These are phyloP conservation scores for Hypomesus transpacificus DNA, from an alignment of 2,113 vertebrate genomes.

Conservation along the genomic window DNA sequence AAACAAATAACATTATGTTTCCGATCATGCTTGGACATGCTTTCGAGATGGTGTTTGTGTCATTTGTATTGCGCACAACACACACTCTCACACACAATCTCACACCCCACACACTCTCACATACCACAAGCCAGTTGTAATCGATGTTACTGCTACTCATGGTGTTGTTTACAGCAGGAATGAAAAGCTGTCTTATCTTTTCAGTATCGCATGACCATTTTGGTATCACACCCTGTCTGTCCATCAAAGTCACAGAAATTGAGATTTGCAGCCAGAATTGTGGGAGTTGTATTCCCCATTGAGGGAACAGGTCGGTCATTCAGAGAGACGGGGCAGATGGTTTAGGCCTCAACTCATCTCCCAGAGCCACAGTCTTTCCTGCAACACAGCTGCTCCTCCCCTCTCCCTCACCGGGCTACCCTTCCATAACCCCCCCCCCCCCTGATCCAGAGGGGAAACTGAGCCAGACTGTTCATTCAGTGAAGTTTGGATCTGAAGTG, in stretches of 20 bases:
- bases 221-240: no score
- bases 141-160: no score
- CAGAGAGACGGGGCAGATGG: constrained; percentile 56
- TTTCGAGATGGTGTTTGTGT: no score
- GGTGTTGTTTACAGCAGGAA: no score
- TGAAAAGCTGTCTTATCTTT: constrained; percentile 4
- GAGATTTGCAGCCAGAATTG: not conserved
- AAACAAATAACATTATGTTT: no score
- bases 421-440: not conserved
- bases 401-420: constrained; percentile 32
- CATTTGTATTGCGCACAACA: no score
- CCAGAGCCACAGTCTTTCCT: constrained; percentile 34
- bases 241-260: not conserved
- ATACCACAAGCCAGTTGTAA: no score
- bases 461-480: constrained; percentile 22
- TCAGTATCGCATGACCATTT: not conserved
- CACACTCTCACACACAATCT: no score
- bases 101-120: no score
- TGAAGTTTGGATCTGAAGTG: not conserved
- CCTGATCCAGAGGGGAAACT: constrained; percentile 26
- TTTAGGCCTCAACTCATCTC: constrained; percentile 37
- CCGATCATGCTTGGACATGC: no score
- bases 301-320: constrained; percentile 44
- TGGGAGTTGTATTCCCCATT: constrained; percentile 26
- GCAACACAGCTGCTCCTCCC: constrained; percentile 57